A percentile compares a stretch with the other conserved stretches of the same genome.
These are phyloP conservation scores for Andrena minutula DNA, from an alignment of 2,888 invertebrate species.

Conservation along the genomic window DNA sequence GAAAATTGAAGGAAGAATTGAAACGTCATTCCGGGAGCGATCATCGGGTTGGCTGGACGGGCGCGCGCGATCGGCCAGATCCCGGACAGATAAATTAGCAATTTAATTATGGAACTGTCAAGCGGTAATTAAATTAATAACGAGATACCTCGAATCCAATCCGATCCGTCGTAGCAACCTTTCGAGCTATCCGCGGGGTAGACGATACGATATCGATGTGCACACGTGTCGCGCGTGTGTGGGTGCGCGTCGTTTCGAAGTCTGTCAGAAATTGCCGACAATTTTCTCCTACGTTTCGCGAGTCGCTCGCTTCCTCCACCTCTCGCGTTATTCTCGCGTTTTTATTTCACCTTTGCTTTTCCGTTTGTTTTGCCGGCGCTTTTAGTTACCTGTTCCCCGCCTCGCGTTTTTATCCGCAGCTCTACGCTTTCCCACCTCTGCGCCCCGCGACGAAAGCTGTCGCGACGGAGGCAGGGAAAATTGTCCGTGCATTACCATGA, in stretches of 20 bases:
- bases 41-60: constrained; percentile 73
- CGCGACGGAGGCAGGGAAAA: background rate
- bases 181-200: constrained; percentile 68
- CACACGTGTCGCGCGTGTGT: background rate
- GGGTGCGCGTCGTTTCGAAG: constrained; percentile 42
- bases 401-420: background rate
- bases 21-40: constrained; percentile 80
- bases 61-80: constrained; percentile 75
- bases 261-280: constrained; percentile 55
- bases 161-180: constrained; percentile 80
- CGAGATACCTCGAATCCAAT: constrained; percentile 82
- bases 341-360: constrained; percentile 5
- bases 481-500: background rate
- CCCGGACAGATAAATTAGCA: constrained; percentile 84
- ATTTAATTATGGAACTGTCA: constrained; percentile 85
- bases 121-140: constrained; percentile 85
- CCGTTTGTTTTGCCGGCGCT: constrained; percentile 16
- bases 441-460: background rate
- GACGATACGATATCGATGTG: constrained; percentile 63
- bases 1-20: constrained; percentile 77
- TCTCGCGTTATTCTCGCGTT: constrained; percentile 21
- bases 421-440: constrained; percentile 1
- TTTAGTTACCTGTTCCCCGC: background rate
- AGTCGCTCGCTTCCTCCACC: constrained; percentile 1
- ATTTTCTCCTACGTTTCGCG: constrained; percentile 42